Conservation (phyloP, 2,888 invertebrate genomes). For the Imbricaverruca yamaguchii region DNA sequence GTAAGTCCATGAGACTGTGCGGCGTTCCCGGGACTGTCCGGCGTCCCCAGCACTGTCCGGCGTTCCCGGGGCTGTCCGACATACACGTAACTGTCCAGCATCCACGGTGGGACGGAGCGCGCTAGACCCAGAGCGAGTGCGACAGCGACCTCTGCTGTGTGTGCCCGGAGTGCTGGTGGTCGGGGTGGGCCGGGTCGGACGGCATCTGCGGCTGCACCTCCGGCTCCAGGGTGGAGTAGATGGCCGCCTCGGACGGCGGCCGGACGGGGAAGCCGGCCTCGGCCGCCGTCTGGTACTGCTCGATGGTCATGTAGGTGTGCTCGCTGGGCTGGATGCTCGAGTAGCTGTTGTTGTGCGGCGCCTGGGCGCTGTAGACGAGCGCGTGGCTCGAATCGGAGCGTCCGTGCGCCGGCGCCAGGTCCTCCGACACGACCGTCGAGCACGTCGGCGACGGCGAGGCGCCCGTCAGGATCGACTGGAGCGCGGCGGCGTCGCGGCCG, state of each 20-base stretch:
- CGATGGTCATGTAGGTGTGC: conserved; percentile 34
- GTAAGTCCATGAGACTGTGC: no score
- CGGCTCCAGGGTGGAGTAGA: conserved; percentile 20
- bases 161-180: background rate
- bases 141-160: background rate
- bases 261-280: background rate
- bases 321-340: conserved; percentile 32
- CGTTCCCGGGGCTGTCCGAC: no score
- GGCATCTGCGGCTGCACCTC: conserved; percentile 15
- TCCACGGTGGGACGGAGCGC: background rate
- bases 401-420: conserved; percentile 20
- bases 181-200: background rate
- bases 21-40: no score
- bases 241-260: background rate
- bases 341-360: conserved; percentile 31
- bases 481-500: background rate
- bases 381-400: conserved; percentile 27
- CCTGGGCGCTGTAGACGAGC: conserved; percentile 29
- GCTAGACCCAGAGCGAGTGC: conserved; percentile 21
- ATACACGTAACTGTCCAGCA: no score
- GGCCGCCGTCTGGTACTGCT: conserved; percentile 21
- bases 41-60: no score
- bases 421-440: conserved; percentile 19
- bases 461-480: background rate
- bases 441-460: conserved; percentile 19